Evolutionary conservation across 2,113 vertebrate species (phyloP).

Genomic region (Coturnix japonica): DNA sequence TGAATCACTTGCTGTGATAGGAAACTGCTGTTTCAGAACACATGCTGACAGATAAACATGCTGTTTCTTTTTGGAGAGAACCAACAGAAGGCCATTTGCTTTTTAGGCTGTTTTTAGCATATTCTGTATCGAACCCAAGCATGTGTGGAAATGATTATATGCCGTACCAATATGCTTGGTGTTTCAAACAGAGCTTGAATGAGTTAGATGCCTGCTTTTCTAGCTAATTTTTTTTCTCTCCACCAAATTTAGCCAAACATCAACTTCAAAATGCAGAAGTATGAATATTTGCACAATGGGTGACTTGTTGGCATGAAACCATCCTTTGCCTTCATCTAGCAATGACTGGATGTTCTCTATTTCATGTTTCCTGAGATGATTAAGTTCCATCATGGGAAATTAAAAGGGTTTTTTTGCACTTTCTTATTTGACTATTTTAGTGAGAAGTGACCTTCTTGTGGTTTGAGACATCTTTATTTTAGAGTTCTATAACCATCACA

Average conservation of each 20-base stretch:
- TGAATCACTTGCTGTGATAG: constrained; percentile 13
- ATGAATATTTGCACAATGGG: background rate
- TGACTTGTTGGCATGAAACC: background rate
- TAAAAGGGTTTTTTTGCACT: background rate
- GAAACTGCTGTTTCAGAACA: constrained; percentile 15
- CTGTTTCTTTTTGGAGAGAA: constrained; percentile 34
- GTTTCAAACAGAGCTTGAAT: constrained; percentile 5
- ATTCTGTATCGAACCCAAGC: constrained; percentile 5
- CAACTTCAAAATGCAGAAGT: background rate
- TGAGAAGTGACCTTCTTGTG: background rate
- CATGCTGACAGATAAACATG: constrained; percentile 17
- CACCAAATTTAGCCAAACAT: background rate
- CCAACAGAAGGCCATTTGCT: constrained; percentile 24
- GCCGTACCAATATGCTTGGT: background rate
- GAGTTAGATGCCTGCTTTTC: background rate
- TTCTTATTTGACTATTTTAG: constrained; percentile 16
- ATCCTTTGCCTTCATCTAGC: background rate
- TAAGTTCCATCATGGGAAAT: background rate
- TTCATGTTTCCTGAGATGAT: background rate
- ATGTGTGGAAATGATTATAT: background rate
- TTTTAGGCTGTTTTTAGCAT: background rate
- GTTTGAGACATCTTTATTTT: background rate
- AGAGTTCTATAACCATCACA: background rate
- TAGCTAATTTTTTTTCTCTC: background rate
- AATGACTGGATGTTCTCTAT: background rate